Conservation (phyloP, 1,140 invertebrate genomes). For the Helicoverpa armigera region DNA sequence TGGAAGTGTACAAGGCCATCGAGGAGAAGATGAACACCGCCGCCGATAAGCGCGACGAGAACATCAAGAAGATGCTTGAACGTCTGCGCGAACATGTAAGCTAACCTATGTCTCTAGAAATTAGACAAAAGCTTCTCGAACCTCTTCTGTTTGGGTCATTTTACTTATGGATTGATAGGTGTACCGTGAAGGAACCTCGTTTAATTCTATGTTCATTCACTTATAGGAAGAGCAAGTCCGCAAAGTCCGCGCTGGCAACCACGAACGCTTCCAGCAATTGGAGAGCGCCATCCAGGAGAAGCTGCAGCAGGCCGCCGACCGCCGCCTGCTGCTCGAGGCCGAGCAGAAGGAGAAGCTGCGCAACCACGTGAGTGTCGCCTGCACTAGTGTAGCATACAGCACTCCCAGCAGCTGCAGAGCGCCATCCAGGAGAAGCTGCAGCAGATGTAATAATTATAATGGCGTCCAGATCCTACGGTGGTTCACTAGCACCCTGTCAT, state of each 20-base stretch:
- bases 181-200: too few relatives aligned
- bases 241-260: conserved; percentile 89
- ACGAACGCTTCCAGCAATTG: conserved; percentile 89
- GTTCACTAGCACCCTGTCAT: too few relatives aligned
- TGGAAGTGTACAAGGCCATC: conserved; percentile 93
- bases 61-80: conserved; percentile 95
- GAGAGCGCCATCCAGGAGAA: conserved; percentile 91
- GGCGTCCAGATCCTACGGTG: too few relatives aligned
- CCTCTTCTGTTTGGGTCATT: background rate
- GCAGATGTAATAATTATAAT: too few relatives aligned
- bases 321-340: conserved; percentile 90
- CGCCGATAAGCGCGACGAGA: conserved; percentile 94
- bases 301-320: conserved; percentile 90
- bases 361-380: conserved; percentile 89
- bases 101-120: conserved; percentile 51
- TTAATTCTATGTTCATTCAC: background rate
- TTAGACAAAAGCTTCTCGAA: background rate
- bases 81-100: conserved; percentile 96
- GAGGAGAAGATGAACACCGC: conserved; percentile 95
- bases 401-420: too few relatives aligned
- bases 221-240: conserved; percentile 91
- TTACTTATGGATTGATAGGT: too few relatives aligned
- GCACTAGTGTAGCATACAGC: background rate
- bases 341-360: conserved; percentile 92
- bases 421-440: too few relatives aligned